Evolutionary conservation across 2,113 vertebrate genomes (phyloP), one percentile per base, ranked within the genome.

Genomic region (Solea senegalensis): DNA sequence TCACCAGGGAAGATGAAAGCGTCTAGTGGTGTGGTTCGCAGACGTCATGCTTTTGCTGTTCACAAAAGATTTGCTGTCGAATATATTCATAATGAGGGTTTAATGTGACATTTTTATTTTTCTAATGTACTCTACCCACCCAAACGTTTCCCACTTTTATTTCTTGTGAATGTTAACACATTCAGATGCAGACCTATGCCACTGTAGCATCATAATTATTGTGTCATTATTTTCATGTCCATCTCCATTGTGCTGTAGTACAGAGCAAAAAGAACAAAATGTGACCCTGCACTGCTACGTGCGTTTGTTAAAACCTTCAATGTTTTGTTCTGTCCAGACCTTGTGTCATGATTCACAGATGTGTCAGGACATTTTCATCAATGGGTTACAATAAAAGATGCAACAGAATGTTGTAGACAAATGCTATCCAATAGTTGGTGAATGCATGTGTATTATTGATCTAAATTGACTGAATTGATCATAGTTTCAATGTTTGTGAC

Each of bases 1-100:
- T 71, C 53, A 62, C 41, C 39, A 16, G 16, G 46, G 57, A 74
- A 74, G 28, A 76, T 72, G 44, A 9, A 62, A 27, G 40, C 0
- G 11, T 48, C 16, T 64, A 41, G 15, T n/a, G 26, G 68, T 58
- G 9, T 66, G 14, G 15, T 8, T 16, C 5, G 27, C 4, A 44
- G 16, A 64, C 8, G 46, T 66, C 0, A 34, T 45, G 16, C 34
- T 61, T 4, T 27, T 15, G 3, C 48, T 53, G 27, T 58, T 41
- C 69, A 8, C 9, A 15, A 28, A 70, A 39, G 1, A 9, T 48
- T 51, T 57, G 13, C 3, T 41, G 45, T 41, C 40, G 16, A 12
- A 21, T 41, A 9, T 46, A 9, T 26, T 62, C 61, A 11, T 15
- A 28, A 13, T 10, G 12, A 28, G 55, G 56, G 49, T 0, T 43